These are phyloP conservation scores for Esox masquinongy DNA, from an alignment of 2,797 vertebrate genomes.

Conservation along the genomic window DNA sequence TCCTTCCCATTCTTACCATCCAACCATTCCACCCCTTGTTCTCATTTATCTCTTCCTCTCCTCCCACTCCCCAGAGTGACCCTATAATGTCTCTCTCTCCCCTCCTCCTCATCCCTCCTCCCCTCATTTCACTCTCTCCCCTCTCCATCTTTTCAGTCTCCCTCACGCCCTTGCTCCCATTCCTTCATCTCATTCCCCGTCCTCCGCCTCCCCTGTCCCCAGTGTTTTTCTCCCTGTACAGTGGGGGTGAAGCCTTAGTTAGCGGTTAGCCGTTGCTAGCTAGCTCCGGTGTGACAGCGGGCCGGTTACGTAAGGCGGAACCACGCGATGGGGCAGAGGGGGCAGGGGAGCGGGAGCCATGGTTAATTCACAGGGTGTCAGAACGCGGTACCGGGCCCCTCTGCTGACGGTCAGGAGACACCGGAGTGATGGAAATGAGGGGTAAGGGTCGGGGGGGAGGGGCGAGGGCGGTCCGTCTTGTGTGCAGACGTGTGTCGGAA, in stretches of 20 bases:
- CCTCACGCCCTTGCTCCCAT: not conserved
- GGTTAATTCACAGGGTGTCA: constrained; percentile 63
- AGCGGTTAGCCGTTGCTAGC: constrained; percentile 3
- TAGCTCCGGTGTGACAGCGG: constrained; percentile 51
- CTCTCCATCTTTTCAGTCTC: not conserved
- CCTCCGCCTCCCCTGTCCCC: not conserved
- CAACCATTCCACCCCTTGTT: not conserved
- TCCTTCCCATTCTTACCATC: not conserved
- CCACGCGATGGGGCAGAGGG: constrained; percentile 47
- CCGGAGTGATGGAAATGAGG: constrained; percentile 71
- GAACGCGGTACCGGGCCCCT: constrained; percentile 37
- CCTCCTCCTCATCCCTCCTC: no score
- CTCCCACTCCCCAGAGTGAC: not conserved
- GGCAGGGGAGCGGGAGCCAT: constrained; percentile 22
- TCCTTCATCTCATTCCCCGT: not conserved
- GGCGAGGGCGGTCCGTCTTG: constrained; percentile 39
- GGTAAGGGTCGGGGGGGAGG: constrained; percentile 44
- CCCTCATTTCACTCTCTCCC: not conserved
- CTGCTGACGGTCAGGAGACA: constrained; percentile 49
- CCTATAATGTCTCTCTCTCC: not conserved
- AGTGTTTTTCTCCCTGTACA: not conserved
- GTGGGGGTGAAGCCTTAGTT: not conserved
- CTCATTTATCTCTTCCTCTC: not conserved
- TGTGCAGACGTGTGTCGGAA: constrained; percentile 27
- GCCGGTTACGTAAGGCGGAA: constrained; percentile 62